Evolutionary conservation across 2,888 invertebrate genomes (phyloP).

Genomic region (Leptinotarsa haldemani): DNA sequence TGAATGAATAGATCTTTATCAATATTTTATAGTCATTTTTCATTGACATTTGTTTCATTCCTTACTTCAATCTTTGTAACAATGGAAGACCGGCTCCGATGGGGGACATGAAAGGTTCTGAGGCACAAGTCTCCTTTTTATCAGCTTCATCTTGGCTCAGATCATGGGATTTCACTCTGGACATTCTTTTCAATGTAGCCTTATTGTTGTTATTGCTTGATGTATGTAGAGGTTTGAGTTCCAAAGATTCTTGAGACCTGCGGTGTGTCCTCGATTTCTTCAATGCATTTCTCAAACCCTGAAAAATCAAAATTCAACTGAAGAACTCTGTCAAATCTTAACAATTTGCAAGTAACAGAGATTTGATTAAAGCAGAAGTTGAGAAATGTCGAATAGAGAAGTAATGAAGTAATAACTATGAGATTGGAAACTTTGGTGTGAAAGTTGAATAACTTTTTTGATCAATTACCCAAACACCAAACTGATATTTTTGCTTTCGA

Average conservation of each 20-base stretch:
- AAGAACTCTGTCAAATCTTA: neutral
- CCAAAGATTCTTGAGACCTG: slow-evolving; percentile 75
- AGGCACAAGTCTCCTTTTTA: slow-evolving; percentile 57
- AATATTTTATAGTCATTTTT: neutral
- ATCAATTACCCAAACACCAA: too few species aligned
- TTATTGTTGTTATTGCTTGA: slow-evolving; percentile 66
- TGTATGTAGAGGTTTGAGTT: slow-evolving; percentile 72
- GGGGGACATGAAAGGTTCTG: slow-evolving; percentile 70
- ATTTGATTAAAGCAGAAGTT: too few species aligned
- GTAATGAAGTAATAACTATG: too few species aligned
- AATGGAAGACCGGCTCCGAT: slow-evolving; percentile 88
- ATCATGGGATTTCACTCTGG: slow-evolving; percentile 80
- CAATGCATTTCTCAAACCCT: slow-evolving; percentile 73
- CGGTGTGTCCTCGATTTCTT: slow-evolving; percentile 71
- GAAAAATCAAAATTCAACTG: slow-evolving; percentile 33
- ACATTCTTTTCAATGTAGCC: slow-evolving; percentile 78
- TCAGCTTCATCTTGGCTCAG: slow-evolving; percentile 67
- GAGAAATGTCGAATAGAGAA: too few species aligned
- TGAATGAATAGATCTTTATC: too few species aligned
- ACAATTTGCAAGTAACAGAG: too few species aligned
- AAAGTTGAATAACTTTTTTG: too few species aligned
- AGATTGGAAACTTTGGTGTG: too few species aligned
- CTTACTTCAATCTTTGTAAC: slow-evolving; percentile 74
- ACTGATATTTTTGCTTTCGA: too few species aligned
- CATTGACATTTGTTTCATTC: neutral